Base-by-base conservation (phyloP, 2,797 vertebrate species). In the Hipposideros larvatus region DNA sequence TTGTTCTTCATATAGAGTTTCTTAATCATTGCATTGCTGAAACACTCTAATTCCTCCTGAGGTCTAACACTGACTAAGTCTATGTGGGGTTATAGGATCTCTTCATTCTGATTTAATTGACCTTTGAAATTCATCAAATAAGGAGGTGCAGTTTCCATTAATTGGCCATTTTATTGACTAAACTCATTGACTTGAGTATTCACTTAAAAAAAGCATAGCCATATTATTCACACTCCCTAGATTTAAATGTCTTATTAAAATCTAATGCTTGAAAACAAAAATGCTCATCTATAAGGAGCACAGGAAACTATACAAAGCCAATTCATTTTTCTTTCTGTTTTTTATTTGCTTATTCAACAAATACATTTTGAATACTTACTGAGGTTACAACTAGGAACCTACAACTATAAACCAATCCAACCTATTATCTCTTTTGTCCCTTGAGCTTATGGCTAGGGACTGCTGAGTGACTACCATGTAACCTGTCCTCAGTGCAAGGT, bases 31-130 rank as follows among this genome's bases (percentile, higher is more conserved):
- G 5, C 65, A 11, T 57, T 91, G 22, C 28, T 95, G 9, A 41
- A 74, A 68, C 26, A 82, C 22, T 34, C 5, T 46, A 63, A n/a
- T 41, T 61, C 14, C 22, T 24, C 28, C 14, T 22, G 43, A 74
- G 18, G 28, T 41, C 21, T 34, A 73, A 94, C 11, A 73, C 28
- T 37, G 31, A 83, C 48, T 34, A 26, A 93, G 24, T 83, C n/a
- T 68, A 66, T 5, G 13, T 71, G 22, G 3, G 6, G 3, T 57
- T 91, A 0, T 15, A 65, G n/a, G 9, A 87, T 55, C 18, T 87
- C 63, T 87, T 95, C 14, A 90, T 79, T 94, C 53, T 87, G 11
- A 86, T 28, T 73, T 19, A 94, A 96, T 70, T 88, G 74, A 92
- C 37, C 31, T 75, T 90, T 94, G 5, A 57, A 95, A 90, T 78